phyloP scores from a whole-genome alignment of 2,888 invertebrate genomes.

The Labia minor region DNA sequence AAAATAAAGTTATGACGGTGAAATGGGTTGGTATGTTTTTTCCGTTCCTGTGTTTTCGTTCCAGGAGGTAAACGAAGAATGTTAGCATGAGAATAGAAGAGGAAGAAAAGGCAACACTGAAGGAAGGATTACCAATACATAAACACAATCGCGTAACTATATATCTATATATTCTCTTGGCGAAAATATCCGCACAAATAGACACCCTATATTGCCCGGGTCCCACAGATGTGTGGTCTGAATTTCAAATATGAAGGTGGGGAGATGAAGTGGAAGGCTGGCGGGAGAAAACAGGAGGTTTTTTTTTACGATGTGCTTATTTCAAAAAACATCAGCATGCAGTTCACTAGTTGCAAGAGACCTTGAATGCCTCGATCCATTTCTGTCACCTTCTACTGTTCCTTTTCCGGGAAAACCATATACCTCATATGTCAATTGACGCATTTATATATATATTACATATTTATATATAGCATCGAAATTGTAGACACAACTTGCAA shows the following conservation, averaged over 20 bases:
- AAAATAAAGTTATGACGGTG: slow-evolving; percentile 2
- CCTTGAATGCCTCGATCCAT: too few relatives aligned
- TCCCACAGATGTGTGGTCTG: slow-evolving; percentile 19
- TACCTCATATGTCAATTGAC: too few relatives aligned
- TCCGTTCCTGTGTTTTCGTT: neutral
- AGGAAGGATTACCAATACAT: slow-evolving; percentile 5
- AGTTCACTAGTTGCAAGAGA: neutral
- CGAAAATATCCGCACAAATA: slow-evolving; percentile 8
- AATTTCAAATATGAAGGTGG: slow-evolving; percentile 23
- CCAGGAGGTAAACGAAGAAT: neutral
- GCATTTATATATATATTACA: too few relatives aligned
- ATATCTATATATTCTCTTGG: neutral
- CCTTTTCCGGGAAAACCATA: neutral
- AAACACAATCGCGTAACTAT: neutral
- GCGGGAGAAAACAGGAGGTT: neutral
- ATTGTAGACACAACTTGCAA: neutral
- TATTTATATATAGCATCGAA: too few relatives aligned
- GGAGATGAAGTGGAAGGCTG: neutral
- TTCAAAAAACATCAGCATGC: slow-evolving; percentile 18
- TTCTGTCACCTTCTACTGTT: neutral
- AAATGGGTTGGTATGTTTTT: neutral
- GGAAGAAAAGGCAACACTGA: neutral
- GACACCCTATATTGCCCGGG: slow-evolving; percentile 13
- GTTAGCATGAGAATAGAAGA: neutral
- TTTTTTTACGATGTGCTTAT: slow-evolving; percentile 25